A percentile compares a stretch with the other conserved stretches of the same genome.
phyloP scores from a whole-genome alignment of 2,797 vertebrate genomes.

The Tamandua tetradactyla region DNA sequence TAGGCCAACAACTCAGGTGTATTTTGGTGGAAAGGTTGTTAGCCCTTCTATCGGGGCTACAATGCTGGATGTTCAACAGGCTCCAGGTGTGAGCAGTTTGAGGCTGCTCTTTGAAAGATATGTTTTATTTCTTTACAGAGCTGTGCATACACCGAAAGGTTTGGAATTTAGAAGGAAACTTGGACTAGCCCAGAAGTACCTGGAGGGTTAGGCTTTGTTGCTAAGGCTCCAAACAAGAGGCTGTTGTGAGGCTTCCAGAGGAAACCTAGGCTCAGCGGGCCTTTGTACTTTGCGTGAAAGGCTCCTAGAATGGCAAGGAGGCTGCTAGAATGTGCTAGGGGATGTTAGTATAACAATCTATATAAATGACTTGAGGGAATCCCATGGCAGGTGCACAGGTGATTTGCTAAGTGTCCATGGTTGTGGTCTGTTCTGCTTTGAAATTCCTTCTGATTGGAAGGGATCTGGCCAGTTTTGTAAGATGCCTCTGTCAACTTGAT shows the following conservation, averaged over 20 bases:
- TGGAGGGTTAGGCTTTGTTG: conserved; percentile 60
- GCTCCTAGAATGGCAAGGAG: conserved; percentile 16
- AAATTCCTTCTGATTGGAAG: conserved; percentile 10
- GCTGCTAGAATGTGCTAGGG: not conserved
- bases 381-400: not conserved
- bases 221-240: conserved; percentile 59
- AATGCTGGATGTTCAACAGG: not conserved
- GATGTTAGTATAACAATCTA: not conserved
- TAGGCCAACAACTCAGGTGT: not conserved
- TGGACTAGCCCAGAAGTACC: conserved; percentile 50
- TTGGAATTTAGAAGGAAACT: not conserved
- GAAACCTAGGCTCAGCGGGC: conserved; percentile 26
- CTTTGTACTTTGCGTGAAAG: not conserved
- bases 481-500: not conserved
- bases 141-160: not conserved
- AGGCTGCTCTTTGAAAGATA: not conserved
- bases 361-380: not conserved
- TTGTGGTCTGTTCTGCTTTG: not conserved
- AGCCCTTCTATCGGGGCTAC: not conserved
- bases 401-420: not conserved
- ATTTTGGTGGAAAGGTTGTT: conserved; percentile 6
- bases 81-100: not conserved
- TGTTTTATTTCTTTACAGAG: not conserved
- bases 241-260: conserved; percentile 22
- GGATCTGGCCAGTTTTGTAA: not conserved